Evolutionary conservation across 2,888 invertebrate genomes (phyloP).

Genomic region (Acrocera orbiculus): DNA sequence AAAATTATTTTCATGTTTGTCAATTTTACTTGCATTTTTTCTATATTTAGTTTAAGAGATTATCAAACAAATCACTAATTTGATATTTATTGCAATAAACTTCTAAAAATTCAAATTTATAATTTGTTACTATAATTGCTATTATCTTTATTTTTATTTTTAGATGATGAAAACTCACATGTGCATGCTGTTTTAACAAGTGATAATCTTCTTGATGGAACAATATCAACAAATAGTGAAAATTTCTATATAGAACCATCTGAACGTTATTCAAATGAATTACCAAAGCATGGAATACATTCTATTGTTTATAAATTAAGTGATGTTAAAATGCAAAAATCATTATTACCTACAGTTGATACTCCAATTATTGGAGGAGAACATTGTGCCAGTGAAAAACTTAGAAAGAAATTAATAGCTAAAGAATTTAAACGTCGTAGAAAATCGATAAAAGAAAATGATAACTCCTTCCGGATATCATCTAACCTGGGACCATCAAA

Average conservation of each 20-base stretch:
- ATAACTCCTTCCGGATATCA: neutral
- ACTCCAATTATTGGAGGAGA: slow-evolving; percentile 16
- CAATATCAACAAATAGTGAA: slow-evolving; percentile 56
- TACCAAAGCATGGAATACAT: slow-evolving; percentile 42
- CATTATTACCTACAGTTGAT: slow-evolving; percentile 8
- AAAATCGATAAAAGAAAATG: no score
- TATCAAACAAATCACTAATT: no score
- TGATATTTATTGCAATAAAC: no score
- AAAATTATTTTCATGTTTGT: no score
- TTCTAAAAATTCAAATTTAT: no score
- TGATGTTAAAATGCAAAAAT: slow-evolving; percentile 41
- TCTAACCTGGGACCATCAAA: slow-evolving; percentile 12
- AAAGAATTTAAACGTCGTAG: no score
- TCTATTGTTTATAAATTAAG: slow-evolving; percentile 69
- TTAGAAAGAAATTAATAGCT: slow-evolving; percentile 19
- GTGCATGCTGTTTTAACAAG: slow-evolving; percentile 74
- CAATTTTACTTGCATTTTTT: no score
- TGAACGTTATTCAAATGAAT: slow-evolving; percentile 33
- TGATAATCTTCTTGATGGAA: slow-evolving; percentile 80
- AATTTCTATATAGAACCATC: slow-evolving; percentile 64
- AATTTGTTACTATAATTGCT: neutral
- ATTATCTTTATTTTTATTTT: slow-evolving; percentile 18
- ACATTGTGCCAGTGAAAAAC: slow-evolving; percentile 30
- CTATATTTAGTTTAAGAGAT: no score
- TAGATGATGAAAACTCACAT: slow-evolving; percentile 65